Evolutionary conservation across 1,140 invertebrate genomes (phyloP).

Genomic region (Aplysia californica): DNA sequence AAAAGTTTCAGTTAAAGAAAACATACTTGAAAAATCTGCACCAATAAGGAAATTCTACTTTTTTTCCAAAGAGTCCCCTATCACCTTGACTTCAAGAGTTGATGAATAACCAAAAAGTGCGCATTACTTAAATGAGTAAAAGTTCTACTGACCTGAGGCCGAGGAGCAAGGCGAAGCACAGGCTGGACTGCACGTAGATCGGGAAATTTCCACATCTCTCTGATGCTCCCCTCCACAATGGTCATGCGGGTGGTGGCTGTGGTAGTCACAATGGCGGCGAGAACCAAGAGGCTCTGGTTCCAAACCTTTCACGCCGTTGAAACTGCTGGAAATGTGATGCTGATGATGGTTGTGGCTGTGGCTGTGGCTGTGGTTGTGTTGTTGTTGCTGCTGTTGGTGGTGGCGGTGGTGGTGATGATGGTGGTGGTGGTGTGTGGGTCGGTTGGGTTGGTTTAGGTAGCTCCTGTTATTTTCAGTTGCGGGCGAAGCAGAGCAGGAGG

Average conservation of each 20-base stretch:
- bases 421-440: background rate
- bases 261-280: background rate
- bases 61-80: too few relatives aligned
- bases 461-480: too few relatives aligned
- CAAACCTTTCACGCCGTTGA: too few relatives aligned
- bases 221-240: background rate
- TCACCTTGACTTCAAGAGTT: too few relatives aligned
- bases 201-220: background rate
- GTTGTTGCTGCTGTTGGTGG: background rate
- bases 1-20: too few relatives aligned
- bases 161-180: constrained; percentile 17
- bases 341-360: background rate
- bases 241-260: background rate
- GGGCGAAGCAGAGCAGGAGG: too few relatives aligned
- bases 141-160: constrained; percentile 10
- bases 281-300: too few relatives aligned
- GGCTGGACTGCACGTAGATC: constrained; percentile 17
- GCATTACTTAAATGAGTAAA: too few relatives aligned
- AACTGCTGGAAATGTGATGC: too few relatives aligned
- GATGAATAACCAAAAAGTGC: too few relatives aligned
- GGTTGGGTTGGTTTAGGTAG: background rate
- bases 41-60: too few relatives aligned
- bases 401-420: background rate
- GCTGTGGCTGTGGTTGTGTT: background rate
- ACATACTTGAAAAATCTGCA: too few relatives aligned